phyloP scores from a whole-genome alignment of 2,113 vertebrate species.

The Nothoprocta perdicaria region DNA sequence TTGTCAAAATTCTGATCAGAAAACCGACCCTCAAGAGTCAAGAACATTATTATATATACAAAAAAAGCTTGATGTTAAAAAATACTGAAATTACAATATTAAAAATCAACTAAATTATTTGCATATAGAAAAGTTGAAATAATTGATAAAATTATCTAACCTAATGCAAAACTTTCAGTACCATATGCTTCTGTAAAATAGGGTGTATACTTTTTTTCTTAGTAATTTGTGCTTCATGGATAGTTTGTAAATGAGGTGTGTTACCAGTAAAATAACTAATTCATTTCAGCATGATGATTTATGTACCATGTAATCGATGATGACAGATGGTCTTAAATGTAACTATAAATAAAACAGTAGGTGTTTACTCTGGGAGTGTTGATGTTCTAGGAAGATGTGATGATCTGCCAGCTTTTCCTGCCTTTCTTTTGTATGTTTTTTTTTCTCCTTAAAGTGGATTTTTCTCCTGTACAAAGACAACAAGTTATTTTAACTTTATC shows the following conservation, averaged over 20 bases:
- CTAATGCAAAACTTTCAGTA: not conserved
- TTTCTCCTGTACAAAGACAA: not conserved
- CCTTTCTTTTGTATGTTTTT: not conserved
- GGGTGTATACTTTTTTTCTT: not conserved
- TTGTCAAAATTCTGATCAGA: not conserved
- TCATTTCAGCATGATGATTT: constrained; percentile 64
- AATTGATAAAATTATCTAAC: constrained; percentile 45
- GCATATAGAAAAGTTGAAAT: constrained; percentile 9
- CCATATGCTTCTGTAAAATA: constrained; percentile 36
- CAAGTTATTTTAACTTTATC: not conserved
- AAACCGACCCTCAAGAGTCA: not conserved
- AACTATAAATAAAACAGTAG: constrained; percentile 67
- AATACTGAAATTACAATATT: constrained; percentile 33
- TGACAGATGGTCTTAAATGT: constrained; percentile 61
- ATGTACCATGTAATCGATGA: constrained; percentile 47
- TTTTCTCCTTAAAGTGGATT: not conserved
- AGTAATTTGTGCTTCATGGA: constrained; percentile 37
- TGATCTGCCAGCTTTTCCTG: constrained; percentile 15
- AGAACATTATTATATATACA: not conserved
- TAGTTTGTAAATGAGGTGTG: constrained; percentile 56
- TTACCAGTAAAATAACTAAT: constrained; percentile 58
- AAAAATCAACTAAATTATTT: constrained; percentile 45
- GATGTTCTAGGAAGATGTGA: not conserved
- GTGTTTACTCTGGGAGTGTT: constrained; percentile 42
- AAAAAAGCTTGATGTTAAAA: not conserved